Conservation (phyloP, 1,140 invertebrate species). For the Cotesia vestalis region DNA sequence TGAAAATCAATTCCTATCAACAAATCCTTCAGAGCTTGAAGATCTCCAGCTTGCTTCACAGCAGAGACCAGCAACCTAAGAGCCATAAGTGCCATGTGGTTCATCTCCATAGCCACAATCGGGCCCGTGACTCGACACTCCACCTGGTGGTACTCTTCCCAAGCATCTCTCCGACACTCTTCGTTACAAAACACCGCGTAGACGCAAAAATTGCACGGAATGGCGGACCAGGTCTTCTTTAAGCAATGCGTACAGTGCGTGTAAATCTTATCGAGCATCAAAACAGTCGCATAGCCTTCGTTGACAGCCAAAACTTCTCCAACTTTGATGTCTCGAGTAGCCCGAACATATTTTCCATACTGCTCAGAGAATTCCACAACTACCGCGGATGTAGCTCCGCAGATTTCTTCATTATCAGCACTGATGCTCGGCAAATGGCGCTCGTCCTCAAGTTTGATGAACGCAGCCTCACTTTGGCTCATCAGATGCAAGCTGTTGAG, state of each 20-base stretch:
- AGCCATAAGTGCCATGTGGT: slow-evolving; percentile 73
- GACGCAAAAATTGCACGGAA: slow-evolving; percentile 73
- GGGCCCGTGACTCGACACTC: slow-evolving; percentile 75
- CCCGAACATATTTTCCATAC: slow-evolving; percentile 71
- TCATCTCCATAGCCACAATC: slow-evolving; percentile 68
- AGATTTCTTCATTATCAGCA: slow-evolving; percentile 33
- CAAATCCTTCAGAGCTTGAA: slow-evolving; percentile 61
- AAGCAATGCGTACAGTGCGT: slow-evolving; percentile 81
- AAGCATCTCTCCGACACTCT: slow-evolving; percentile 72
- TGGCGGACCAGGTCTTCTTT: slow-evolving; percentile 67
- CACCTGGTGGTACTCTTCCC: slow-evolving; percentile 72
- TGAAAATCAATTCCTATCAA: slow-evolving; percentile 59
- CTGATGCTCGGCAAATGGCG: slow-evolving; percentile 14
- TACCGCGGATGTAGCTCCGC: slow-evolving; percentile 29
- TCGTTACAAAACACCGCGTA: slow-evolving; percentile 75
- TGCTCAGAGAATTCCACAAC: slow-evolving; percentile 48
- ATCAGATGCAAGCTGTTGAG: background rate
- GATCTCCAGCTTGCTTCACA: slow-evolving; percentile 63
- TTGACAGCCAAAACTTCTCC: slow-evolving; percentile 82
- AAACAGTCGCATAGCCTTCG: slow-evolving; percentile 75
- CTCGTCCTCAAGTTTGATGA: slow-evolving; percentile 24
- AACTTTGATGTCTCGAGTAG: slow-evolving; percentile 70
- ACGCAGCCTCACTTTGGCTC: background rate
- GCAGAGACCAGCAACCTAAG: slow-evolving; percentile 72
- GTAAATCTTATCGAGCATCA: slow-evolving; percentile 70